These are phyloP conservation scores for Xestia rhomboidea DNA, from an alignment of 2,888 invertebrate genomes.

Conservation along the genomic window DNA sequence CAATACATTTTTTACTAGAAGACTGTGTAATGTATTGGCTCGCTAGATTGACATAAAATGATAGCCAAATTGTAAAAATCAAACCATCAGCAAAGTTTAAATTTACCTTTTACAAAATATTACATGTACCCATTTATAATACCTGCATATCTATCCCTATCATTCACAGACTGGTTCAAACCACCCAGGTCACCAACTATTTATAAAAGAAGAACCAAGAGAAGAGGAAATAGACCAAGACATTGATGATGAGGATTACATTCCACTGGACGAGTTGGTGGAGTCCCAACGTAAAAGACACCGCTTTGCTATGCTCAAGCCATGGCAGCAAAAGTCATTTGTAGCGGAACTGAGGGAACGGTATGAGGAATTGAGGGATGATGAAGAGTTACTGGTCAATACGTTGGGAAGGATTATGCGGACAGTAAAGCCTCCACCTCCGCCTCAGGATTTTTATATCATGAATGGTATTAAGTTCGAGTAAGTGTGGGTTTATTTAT, in stretches of 20 bases:
- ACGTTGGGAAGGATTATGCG: slow-evolving; percentile 80
- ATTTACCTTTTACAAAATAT: too few relatives aligned
- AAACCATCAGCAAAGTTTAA: not conserved
- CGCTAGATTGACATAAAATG: not conserved
- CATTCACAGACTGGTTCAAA: slow-evolving; percentile 6
- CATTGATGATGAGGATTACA: slow-evolving; percentile 33
- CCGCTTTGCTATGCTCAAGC: slow-evolving; percentile 64
- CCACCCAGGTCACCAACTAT: not conserved
- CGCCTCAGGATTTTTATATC: slow-evolving; percentile 75
- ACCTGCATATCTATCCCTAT: not conserved
- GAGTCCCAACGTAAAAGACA: slow-evolving; percentile 16
- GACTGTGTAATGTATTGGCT: not conserved
- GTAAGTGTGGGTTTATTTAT: slow-evolving; percentile 71
- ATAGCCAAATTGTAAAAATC: not conserved
- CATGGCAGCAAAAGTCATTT: slow-evolving; percentile 74
- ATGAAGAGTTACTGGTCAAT: slow-evolving; percentile 74
- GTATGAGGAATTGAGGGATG: slow-evolving; percentile 75
- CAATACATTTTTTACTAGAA: not conserved
- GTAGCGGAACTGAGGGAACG: slow-evolving; percentile 76
- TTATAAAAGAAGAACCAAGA: slow-evolving; percentile 27
- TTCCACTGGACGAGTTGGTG: slow-evolving; percentile 12
- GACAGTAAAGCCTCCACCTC: slow-evolving; percentile 74
- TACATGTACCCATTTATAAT: not conserved
- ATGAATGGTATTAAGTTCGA: slow-evolving; percentile 74
- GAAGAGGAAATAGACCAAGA: slow-evolving; percentile 6